phyloP scores from a whole-genome alignment of 1,140 invertebrate species.

The Spodoptera frugiperda region DNA sequence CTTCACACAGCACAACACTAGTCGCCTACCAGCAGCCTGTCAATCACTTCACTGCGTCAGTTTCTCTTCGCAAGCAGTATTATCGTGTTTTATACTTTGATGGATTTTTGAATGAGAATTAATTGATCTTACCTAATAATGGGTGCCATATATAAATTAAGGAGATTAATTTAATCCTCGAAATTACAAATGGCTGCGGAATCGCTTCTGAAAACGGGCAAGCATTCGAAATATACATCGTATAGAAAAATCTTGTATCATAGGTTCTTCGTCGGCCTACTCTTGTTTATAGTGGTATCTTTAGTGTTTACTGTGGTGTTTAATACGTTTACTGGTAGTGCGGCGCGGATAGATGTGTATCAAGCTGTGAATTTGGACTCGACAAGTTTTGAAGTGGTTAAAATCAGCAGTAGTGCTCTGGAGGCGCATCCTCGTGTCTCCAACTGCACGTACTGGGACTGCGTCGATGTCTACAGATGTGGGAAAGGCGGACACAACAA shows the following conservation, averaged over 20 bases:
- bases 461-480: constrained; percentile 97
- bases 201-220: constrained; percentile 78
- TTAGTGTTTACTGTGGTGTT: constrained; percentile 83
- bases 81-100: constrained; percentile 76
- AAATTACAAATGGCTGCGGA: constrained; percentile 83
- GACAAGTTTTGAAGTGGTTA: constrained; percentile 63
- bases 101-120: constrained; percentile 80
- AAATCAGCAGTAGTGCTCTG: constrained; percentile 61
- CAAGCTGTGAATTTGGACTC: constrained; percentile 73
- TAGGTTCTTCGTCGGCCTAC: constrained; percentile 86
- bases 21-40: constrained; percentile 23
- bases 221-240: constrained; percentile 81
- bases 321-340: constrained; percentile 75
- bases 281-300: constrained; percentile 85
- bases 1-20: constrained; percentile 6
- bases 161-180: constrained; percentile 73
- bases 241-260: constrained; percentile 85
- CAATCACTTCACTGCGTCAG: constrained; percentile 49
- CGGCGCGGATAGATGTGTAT: constrained; percentile 73
- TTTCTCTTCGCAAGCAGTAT: constrained; percentile 45
- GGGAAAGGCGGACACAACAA: constrained; percentile 90
- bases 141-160: constrained; percentile 82
- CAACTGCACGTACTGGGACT: constrained; percentile 95
- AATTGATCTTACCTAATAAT: constrained; percentile 77
- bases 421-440: constrained; percentile 66